phyloP scores from a whole-genome alignment of 2,797 vertebrate species.

The Picus viridis region DNA sequence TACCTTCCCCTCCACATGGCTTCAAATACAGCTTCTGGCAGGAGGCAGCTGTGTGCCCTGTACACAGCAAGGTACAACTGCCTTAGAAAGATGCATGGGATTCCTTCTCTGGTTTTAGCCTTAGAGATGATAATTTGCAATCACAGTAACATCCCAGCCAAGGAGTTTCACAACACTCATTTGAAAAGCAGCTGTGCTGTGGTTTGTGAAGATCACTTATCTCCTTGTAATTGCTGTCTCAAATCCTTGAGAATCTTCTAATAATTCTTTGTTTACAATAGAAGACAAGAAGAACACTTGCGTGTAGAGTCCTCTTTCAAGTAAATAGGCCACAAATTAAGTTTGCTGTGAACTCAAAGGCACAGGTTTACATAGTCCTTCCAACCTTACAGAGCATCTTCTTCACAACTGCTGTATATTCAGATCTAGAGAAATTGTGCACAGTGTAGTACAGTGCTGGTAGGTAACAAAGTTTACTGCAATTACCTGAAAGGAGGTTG shows the following conservation, averaged over 20 bases:
- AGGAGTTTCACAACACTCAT: background rate
- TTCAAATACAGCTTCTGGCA: background rate
- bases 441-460: fast-evolving
- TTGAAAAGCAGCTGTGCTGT: background rate
- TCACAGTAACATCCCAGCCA: background rate
- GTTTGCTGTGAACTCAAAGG: background rate
- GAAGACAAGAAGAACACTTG: background rate
- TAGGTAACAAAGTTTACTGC: background rate
- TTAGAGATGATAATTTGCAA: background rate
- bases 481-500: too few relatives aligned
- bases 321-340: background rate
- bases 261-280: background rate
- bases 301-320: background rate
- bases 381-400: background rate
- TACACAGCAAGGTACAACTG: background rate
- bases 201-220: background rate
- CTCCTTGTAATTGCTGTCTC: background rate
- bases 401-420: background rate
- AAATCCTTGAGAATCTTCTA: background rate
- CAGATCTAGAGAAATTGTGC: background rate
- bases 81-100: background rate
- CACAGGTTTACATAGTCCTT: background rate
- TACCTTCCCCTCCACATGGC: background rate
- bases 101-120: background rate
- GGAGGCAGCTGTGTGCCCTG: fast-evolving